Evolutionary conservation across 2,888 invertebrate genomes (phyloP).

Genomic region (Fabriciana adippe): DNA sequence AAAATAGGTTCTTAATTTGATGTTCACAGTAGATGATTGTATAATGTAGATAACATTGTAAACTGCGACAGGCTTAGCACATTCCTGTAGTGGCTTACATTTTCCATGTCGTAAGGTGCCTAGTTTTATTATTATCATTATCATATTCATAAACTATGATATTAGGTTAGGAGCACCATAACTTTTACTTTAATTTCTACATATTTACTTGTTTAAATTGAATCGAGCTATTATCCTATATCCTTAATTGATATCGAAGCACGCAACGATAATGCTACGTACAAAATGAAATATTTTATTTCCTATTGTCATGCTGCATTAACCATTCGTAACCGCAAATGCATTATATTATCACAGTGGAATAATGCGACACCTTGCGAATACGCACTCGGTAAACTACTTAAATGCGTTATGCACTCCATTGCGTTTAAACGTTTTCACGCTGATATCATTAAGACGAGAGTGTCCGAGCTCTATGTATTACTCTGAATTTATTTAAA

Average conservation of each 20-base stretch:
- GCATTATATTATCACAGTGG: constrained; percentile 26
- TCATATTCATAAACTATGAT: too few species aligned
- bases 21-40: too few species aligned
- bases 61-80: too few species aligned
- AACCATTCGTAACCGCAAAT: constrained; percentile 16
- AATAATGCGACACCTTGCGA: constrained; percentile 10
- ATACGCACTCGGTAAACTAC: background rate
- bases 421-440: too few species aligned
- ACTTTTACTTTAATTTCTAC: constrained; percentile 2
- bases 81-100: too few species aligned
- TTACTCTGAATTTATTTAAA: too few species aligned
- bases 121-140: too few species aligned
- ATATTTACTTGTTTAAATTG: background rate
- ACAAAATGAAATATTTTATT: constrained; percentile 20
- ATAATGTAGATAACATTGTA: too few species aligned
- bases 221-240: constrained; percentile 5
- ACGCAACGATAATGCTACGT: constrained; percentile 1
- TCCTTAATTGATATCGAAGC: constrained; percentile 12
- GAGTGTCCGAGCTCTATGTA: too few species aligned
- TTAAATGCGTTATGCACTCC: background rate
- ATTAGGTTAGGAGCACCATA: background rate
- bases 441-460: too few species aligned
- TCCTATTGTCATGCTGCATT: constrained; percentile 19
- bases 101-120: too few species aligned
- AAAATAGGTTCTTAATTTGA: too few species aligned